These are phyloP conservation scores for Pseudomyrmex flavicornis DNA, from an alignment of 1,140 invertebrate species.

Conservation along the genomic window DNA sequence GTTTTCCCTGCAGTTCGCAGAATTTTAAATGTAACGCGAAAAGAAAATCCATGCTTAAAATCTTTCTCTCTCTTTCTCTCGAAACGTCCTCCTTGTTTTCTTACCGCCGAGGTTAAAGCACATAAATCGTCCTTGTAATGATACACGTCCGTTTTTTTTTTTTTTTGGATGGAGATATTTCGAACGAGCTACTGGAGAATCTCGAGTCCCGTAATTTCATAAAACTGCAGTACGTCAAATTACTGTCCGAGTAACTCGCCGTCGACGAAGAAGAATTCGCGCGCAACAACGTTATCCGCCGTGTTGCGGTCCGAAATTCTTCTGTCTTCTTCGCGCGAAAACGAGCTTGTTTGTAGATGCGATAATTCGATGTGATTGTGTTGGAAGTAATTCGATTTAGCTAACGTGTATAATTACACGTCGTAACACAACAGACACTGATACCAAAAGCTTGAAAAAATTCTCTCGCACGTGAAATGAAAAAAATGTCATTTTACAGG, in stretches of 20 bases:
- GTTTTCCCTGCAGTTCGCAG: not conserved
- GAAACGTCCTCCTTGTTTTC: not conserved
- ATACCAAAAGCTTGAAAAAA: too few species aligned
- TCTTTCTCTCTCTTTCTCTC: not conserved
- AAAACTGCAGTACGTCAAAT: slow-evolving; percentile 58
- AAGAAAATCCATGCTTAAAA: not conserved
- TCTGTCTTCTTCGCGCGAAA: not conserved
- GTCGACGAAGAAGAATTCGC: slow-evolving; percentile 47
- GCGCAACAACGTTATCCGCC: slow-evolving; percentile 28
- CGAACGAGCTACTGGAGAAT: slow-evolving; percentile 20
- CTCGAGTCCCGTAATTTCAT: slow-evolving; percentile 43
- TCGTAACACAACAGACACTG: not conserved
- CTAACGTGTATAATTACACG: not conserved
- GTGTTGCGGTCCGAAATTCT: slow-evolving; percentile 14
- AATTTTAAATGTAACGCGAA: not conserved
- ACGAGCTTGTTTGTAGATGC: slow-evolving; percentile 1
- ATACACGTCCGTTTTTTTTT: slow-evolving; percentile 22
- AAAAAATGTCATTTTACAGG: too few species aligned
- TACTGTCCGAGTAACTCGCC: slow-evolving; percentile 47
- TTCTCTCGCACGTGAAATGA: too few species aligned
- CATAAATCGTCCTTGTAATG: slow-evolving; percentile 21
- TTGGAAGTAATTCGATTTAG: not conserved
- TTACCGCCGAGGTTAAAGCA: not conserved
- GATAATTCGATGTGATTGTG: slow-evolving; percentile 18
- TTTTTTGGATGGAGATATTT: slow-evolving; percentile 28